Evolutionary conservation across 2,888 invertebrate genomes (phyloP).

Genomic region (Theretra japonica): DNA sequence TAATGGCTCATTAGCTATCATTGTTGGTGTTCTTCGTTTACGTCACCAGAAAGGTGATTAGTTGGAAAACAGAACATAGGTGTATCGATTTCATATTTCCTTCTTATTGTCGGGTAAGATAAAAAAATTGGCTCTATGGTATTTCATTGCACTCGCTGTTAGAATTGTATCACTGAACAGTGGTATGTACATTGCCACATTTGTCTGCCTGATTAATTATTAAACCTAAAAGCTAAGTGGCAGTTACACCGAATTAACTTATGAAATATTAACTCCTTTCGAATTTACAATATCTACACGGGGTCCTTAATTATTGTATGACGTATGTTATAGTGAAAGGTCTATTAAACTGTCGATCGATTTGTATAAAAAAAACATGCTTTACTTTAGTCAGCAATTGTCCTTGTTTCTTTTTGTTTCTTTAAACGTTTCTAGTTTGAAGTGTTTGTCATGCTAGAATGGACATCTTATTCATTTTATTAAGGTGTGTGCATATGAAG

Average conservation of each 20-base stretch:
- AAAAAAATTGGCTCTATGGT: too few species aligned
- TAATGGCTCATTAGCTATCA: too few species aligned
- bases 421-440: not conserved
- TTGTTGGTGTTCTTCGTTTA: too few species aligned
- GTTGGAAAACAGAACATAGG: too few species aligned
- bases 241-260: not conserved
- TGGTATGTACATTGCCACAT: not conserved
- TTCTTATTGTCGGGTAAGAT: too few species aligned
- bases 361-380: not conserved
- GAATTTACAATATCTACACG: not conserved
- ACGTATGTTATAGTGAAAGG: conserved; percentile 4
- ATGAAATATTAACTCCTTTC: conserved; percentile 9
- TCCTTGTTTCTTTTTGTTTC: not conserved
- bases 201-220: not conserved
- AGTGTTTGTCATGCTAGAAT: not conserved
- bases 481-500: not conserved
- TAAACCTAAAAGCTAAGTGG: not conserved
- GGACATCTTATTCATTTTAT: not conserved
- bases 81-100: too few species aligned
- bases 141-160: not conserved
- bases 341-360: not conserved
- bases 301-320: not conserved
- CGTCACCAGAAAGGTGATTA: too few species aligned
- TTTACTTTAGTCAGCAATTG: not conserved
- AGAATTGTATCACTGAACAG: not conserved